Base-by-base conservation (phyloP, 2,113 vertebrate genomes). In the Archocentrus centrarchus region DNA sequence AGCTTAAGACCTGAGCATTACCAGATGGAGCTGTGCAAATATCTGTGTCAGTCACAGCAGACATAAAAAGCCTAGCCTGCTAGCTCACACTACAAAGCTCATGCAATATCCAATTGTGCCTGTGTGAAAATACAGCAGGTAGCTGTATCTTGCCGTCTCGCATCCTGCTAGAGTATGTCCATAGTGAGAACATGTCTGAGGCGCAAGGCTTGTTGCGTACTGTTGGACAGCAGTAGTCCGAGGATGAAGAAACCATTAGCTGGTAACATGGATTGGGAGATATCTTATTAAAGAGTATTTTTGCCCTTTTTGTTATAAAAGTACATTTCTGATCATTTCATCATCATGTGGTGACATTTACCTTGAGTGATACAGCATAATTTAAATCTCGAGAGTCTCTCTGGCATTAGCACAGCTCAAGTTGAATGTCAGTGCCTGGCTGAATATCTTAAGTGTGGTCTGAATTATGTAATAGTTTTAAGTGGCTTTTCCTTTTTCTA, bases 341-440 rank as follows among this genome's bases (percentile, higher is more conserved):
- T 90, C 84, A 81, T 80, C 61, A 64, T 77, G 55, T 86, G 84
- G 73, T 92, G 89, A 85, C 90, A 94, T 92, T 93, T 92, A 91
- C 86, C 62, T 91, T 80, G 30, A 92, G 80, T 87, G 64, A 55
- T 85, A 83, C 66, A 44, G 64, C 86, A 82, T 86, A 86, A 88
- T 86, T 88, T 80, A 81, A 81, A 81, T 85, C 89, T 80, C 84
- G 2, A 4, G 84, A 84, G 87, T 82, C 64, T 32, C 24, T 77
- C 59, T 91, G 92, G 92, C 91, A 93, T 92, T 94, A 91, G 55
- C 85, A 79, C 61, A 66, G 75, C 22, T 82, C 75, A 83, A 61
- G 80, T 75, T 90, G 87, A 94, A 92, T 92, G 86, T 91, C 87
- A 92, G 85, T 87, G 27, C 82, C 77, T 62, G 68, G 78, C 41